phyloP scores from a whole-genome alignment of 2,113 vertebrate genomes.

The Brienomyrus brachyistius region DNA sequence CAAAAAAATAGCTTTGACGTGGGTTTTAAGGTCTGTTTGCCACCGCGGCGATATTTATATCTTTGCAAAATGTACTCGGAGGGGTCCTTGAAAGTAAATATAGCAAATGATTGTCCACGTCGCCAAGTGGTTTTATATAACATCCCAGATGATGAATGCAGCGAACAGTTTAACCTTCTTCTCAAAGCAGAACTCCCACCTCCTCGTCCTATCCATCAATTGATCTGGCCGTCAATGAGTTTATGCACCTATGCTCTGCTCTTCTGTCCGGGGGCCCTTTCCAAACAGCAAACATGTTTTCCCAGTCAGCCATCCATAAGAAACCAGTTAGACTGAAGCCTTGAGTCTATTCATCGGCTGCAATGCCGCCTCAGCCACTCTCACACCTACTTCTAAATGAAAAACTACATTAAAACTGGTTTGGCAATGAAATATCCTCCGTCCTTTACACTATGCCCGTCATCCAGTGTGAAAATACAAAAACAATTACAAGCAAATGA shows the following conservation, averaged over 20 bases:
- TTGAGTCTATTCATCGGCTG: background rate
- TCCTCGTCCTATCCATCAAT: conserved; percentile 52
- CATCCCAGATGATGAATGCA: conserved; percentile 15
- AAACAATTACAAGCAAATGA: background rate
- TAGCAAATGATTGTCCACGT: conserved; percentile 33
- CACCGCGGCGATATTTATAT: conserved; percentile 21
- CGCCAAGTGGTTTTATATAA: background rate
- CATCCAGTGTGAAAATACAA: background rate
- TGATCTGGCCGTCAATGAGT: conserved; percentile 46
- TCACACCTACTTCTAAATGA: background rate
- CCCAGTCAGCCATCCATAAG: background rate
- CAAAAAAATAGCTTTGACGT: background rate
- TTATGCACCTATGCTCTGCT: conserved; percentile 49
- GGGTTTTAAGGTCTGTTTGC: conserved; percentile 24
- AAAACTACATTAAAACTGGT: background rate
- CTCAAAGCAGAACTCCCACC: conserved; percentile 39
- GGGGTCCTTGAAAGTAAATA: conserved; percentile 23
- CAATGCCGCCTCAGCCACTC: background rate
- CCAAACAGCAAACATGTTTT: conserved; percentile 20
- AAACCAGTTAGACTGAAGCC: background rate
- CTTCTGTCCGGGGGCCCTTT: conserved; percentile 48
- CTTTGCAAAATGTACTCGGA: conserved; percentile 32
- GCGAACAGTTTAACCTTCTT: conserved; percentile 35
- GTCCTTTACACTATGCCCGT: background rate
- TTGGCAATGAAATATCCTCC: background rate